Percentiles rank a stretch among this genome's conserved stretches.
phyloP scores from a whole-genome alignment of 1,140 invertebrate species.

The Sinella curviseta region DNA sequence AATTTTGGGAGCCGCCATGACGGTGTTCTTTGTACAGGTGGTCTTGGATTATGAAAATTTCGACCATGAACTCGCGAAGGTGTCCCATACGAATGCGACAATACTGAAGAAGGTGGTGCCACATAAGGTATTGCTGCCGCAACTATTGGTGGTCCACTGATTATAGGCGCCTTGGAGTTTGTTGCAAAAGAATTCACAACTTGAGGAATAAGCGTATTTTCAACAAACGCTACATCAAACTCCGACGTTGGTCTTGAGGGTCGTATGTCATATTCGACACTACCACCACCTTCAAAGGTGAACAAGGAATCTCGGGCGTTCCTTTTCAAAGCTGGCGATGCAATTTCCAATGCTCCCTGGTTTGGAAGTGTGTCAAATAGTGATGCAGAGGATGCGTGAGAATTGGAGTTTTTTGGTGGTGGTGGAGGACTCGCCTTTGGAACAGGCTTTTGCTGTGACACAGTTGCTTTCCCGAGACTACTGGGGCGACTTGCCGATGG shows the following conservation, averaged over 20 bases:
- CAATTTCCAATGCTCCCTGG: slow-evolving; percentile 36
- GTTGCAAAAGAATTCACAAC: slow-evolving; percentile 15
- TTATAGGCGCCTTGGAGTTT: not conserved
- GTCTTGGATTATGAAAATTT: not conserved
- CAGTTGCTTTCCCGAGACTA: not conserved
- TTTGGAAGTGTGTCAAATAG: slow-evolving; percentile 37
- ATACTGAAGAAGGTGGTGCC: not conserved
- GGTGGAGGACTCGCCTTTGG: not conserved
- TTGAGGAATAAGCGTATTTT: slow-evolving; percentile 24
- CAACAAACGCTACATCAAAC: slow-evolving; percentile 2
- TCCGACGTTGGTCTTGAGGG: not conserved
- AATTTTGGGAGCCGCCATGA: too few species aligned
- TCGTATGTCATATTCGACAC: slow-evolving; percentile 9
- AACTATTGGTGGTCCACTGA: not conserved
- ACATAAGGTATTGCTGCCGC: not conserved
- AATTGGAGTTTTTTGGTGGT: not conserved
- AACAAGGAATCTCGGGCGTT: slow-evolving; percentile 31
- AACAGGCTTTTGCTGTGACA: not conserved
- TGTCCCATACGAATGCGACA: too few species aligned
- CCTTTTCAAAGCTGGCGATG: not conserved
- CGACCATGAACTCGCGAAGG: too few species aligned
- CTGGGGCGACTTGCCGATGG: not conserved
- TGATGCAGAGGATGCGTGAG: not conserved
- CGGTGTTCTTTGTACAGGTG: not conserved
- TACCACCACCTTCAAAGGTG: not conserved